Percentiles rank a stretch among this genome's conserved stretches.
Conservation (phyloP, 2,113 vertebrate species). For the Prolemur simus region DNA sequence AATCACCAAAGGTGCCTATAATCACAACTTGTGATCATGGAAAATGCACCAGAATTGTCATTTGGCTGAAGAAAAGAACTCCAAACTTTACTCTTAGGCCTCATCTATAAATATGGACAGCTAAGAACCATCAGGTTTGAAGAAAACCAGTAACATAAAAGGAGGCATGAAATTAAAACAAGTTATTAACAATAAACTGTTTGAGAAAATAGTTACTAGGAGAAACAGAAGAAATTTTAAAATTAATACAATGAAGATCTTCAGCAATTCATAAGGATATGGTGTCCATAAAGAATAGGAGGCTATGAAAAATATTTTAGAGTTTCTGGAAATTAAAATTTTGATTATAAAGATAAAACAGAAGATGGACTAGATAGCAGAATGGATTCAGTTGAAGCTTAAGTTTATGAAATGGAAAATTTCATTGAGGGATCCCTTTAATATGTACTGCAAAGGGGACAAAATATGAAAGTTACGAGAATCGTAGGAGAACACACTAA, state of each 20-base stretch:
- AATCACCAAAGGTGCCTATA: background rate
- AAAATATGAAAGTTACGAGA: background rate
- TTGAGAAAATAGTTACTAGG: background rate
- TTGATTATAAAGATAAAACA: background rate
- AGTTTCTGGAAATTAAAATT: conserved; percentile 18
- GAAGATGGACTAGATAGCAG: background rate
- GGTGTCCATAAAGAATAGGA: background rate
- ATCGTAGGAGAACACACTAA: background rate
- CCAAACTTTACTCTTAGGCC: background rate
- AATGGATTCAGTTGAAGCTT: background rate
- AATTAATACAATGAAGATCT: background rate
- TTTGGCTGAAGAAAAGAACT: background rate
- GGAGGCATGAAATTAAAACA: background rate
- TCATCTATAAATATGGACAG: background rate
- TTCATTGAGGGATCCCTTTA: background rate
- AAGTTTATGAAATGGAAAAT: background rate
- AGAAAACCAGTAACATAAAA: background rate
- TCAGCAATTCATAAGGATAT: background rate
- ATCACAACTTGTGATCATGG: background rate
- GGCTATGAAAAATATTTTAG: background rate
- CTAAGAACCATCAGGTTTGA: background rate
- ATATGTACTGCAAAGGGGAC: background rate
- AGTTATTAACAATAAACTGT: background rate
- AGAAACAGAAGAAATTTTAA: background rate
- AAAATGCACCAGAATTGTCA: background rate